These are phyloP conservation scores for Hymenopus coronatus DNA, from an alignment of 2,888 invertebrate species.

Conservation along the genomic window DNA sequence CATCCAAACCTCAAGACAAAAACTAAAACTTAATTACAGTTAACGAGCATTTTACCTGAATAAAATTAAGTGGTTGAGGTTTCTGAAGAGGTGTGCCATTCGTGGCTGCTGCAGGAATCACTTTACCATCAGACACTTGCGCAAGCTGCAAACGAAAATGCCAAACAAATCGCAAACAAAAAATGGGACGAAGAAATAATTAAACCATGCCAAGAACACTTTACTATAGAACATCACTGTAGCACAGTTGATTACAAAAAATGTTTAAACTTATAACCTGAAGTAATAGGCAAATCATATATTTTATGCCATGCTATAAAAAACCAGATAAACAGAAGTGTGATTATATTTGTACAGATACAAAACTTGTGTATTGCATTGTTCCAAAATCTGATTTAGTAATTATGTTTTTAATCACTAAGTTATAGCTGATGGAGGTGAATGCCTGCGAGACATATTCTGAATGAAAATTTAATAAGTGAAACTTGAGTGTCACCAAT, in stretches of 20 bases:
- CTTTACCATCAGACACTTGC: slow-evolving; percentile 66
- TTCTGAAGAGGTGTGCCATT: slow-evolving; percentile 51
- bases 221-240: neutral
- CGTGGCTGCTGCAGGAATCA: slow-evolving; percentile 53
- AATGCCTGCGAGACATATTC: too few relatives aligned
- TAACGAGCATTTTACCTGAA: slow-evolving; percentile 51
- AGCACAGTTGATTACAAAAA: neutral
- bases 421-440: too few relatives aligned
- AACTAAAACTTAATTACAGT: slow-evolving; percentile 16
- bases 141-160: slow-evolving; percentile 53
- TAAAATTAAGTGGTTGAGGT: slow-evolving; percentile 54
- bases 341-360: neutral
- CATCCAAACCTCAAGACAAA: neutral
- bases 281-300: neutral
- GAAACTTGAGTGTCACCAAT: too few relatives aligned
- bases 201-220: neutral
- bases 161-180: slow-evolving; percentile 19
- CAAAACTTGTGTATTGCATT: neutral
- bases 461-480: too few relatives aligned
- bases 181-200: slow-evolving; percentile 1
- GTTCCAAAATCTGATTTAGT: neutral
- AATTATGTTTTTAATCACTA: too few relatives aligned
- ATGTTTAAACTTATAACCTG: neutral
- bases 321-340: neutral
- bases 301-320: neutral